These are phyloP conservation scores for Cephalopterus ornatus DNA, from an alignment of 2,113 vertebrate species.

Conservation along the genomic window DNA sequence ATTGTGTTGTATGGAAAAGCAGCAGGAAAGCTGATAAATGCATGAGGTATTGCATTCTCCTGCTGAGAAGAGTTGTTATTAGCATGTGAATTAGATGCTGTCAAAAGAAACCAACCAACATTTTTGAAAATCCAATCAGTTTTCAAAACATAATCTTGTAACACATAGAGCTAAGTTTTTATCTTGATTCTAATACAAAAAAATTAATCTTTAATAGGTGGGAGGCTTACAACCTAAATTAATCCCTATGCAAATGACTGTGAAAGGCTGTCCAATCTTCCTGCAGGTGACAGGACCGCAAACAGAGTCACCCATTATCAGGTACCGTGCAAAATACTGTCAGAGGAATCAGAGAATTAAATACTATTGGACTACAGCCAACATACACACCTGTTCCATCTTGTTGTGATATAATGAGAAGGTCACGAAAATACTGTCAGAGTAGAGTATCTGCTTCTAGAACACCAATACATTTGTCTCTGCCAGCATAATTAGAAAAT, in stretches of 20 bases:
- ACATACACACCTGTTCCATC: background rate
- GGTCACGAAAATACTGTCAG: background rate
- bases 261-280: constrained; percentile 89
- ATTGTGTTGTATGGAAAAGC: background rate
- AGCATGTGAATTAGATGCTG: background rate
- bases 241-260: constrained; percentile 84
- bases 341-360: background rate
- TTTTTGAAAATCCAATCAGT: background rate
- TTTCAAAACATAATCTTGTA: background rate
- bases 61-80: background rate
- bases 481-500: background rate
- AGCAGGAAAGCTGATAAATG: background rate
- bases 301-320: constrained; percentile 75
- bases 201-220: constrained; percentile 71
- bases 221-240: constrained; percentile 75
- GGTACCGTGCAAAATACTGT: constrained; percentile 64
- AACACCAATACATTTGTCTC: background rate
- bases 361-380: background rate
- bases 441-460: background rate
- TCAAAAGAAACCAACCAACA: background rate
- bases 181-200: background rate
- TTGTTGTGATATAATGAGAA: background rate
- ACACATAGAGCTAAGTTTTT: background rate
- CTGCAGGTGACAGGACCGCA: constrained; percentile 81
- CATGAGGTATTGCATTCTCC: background rate